Evolutionary conservation across 1,140 invertebrate genomes (phyloP), one percentile per base, ranked within the genome.

Genomic region (Drosophila grimshawi): DNA sequence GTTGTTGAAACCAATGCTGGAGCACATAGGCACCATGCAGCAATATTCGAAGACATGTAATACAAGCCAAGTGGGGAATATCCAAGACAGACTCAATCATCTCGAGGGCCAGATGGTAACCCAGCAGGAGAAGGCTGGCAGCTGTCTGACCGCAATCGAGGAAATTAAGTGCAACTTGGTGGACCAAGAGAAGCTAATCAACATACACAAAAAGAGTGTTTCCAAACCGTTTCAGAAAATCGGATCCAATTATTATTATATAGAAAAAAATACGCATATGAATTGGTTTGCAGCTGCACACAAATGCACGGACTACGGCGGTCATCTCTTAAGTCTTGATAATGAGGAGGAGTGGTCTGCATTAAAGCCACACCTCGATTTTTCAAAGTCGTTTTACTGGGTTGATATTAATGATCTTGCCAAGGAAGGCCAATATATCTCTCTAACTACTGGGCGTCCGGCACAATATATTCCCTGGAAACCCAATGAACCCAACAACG

Each of bases 271-370:
- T 4, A 4, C 6, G n/a, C 2, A 19, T 4, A 4, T 10, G 11
- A 55, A 55, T 33, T 55, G 67, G 67, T 70, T 63, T 33, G 51
- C 8, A 19, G 67, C 67, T 0, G 59, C 29, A 3, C 51, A 70
- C 41, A 63, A 5, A 27, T 70, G 67, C 27, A 19, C 2, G 1
- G 49, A 32, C 5, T 7, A 27, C 0, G 67, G 60, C 0, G 49
- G 27, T 5, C 39, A 70, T 41, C 10, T 70, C 41, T 4, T 70
- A 4, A 46, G 11, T 5, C n/a, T 63, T 1, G 8, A 32, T 7
- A 46, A 55, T 27, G 32, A 48, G 3, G 3, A 3, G 4, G 67
- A 70, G 41, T 27, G 48, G 7, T 5, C 53, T 39, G 33, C 27
- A 7, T 4, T 69, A n/a, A 29, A 5, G 5, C 10, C 48, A 2